Base-by-base conservation (phyloP, 2,797 vertebrate species). In the Rhabdomys pumilio region DNA sequence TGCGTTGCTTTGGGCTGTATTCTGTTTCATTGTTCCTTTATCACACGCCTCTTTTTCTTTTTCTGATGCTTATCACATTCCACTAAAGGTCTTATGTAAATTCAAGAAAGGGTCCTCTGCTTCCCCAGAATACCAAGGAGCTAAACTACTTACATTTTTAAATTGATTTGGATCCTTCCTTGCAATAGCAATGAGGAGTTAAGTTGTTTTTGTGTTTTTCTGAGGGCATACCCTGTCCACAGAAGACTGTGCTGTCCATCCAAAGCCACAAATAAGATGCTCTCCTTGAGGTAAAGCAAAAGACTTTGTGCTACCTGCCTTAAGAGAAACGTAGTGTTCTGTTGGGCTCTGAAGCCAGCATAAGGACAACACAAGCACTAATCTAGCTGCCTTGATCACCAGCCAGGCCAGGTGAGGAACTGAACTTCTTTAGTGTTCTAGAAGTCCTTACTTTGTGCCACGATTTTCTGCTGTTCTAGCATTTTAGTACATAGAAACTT, bases 71-170 rank as follows among this genome's bases (percentile, higher is more conserved):
- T 93, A 93, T 97, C 93, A 89, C 94, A 93, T 55, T 93, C 72
- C 93, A 90, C 84, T 92, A 84, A 95, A 95, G 92, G 90, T 95
- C 76, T 93, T 95, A 93, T 84, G 90, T 41, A 97, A 97, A 96
- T 97, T 95, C 22, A 73, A 90, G 90, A 82, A 81, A 57, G 50
- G 73, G 83, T 72, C 95, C 92, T 94, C 50, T 44, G 34, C 94
- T 96, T 91, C 94, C 83, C 84, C 63, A 90, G 24, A 63, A 59
- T 59, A 81, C 57, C 29, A 90, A 82, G 61, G 61, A 81, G 76
- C 41, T 63, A 93, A 94, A 94, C 86, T 91, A 97, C 86, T 88
- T 87, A 2, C 93, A 88, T 95, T 83, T 96, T 94, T 7, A 73
- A 95, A 80, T 22, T 73, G 93, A 65, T 67, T 81, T 92, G 96